A percentile compares a stretch with the other conserved stretches of the same genome.
phyloP scores from a whole-genome alignment of 2,888 invertebrate species.

The Tachystola acroxantha region DNA sequence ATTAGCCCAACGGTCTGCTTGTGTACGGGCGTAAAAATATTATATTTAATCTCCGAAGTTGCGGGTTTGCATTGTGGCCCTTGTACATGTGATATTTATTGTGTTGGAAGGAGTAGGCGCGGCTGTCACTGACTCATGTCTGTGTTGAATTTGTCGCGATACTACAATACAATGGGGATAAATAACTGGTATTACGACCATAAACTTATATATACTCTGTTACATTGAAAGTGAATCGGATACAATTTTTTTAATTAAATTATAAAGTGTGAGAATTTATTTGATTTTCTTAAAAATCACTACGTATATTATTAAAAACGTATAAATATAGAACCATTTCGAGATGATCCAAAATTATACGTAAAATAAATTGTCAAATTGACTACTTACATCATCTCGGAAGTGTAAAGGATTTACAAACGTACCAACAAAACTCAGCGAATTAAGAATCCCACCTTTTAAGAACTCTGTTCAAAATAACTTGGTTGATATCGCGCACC shows the following conservation, averaged over 20 bases:
- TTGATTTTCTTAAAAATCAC: too few species aligned
- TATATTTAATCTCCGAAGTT: conserved; percentile 64
- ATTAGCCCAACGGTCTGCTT: conserved; percentile 57
- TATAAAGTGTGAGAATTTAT: too few species aligned
- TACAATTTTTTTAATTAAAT: too few species aligned
- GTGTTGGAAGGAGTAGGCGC: conserved; percentile 45
- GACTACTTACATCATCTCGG: too few species aligned
- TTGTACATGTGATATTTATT: conserved; percentile 57
- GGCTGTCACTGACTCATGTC: conserved; percentile 36
- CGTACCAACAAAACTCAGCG: neutral
- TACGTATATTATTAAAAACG: too few species aligned
- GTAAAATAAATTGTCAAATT: too few species aligned
- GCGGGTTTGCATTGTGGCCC: conserved; percentile 54
- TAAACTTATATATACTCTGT: conserved; percentile 7
- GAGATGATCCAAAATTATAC: too few species aligned
- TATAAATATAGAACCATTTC: too few species aligned
- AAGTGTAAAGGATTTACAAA: too few species aligned
- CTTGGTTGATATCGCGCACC: conserved; percentile 20
- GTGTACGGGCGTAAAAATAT: conserved; percentile 63
- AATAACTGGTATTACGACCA: conserved; percentile 7
- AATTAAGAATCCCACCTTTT: conserved; percentile 10
- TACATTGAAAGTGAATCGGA: conserved; percentile 27
- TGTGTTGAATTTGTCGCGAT: conserved; percentile 38
- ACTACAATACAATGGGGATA: conserved; percentile 18
- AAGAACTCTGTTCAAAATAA: conserved; percentile 42